These are phyloP conservation scores for Desoria tigrina DNA, from an alignment of 2,888 invertebrate species.

Conservation along the genomic window DNA sequence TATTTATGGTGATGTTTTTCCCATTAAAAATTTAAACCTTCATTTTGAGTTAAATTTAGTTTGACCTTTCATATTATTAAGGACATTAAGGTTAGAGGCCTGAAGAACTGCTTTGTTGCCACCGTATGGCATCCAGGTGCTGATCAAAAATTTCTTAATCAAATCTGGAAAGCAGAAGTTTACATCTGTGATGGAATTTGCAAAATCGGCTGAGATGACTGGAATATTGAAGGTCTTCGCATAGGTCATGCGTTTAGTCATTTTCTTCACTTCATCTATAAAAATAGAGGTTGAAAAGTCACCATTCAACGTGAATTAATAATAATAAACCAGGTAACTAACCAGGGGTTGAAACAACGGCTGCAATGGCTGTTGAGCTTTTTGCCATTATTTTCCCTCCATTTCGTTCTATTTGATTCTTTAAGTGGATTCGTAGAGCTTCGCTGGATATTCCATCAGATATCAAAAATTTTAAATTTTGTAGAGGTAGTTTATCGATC, in stretches of 20 bases:
- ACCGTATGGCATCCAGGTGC: too few species aligned
- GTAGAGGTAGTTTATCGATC: constrained; percentile 1
- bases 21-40: too few species aligned
- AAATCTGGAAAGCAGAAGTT: not conserved
- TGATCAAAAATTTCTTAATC: too few species aligned
- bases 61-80: too few species aligned
- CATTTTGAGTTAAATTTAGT: too few species aligned
- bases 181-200: not conserved
- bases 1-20: too few species aligned
- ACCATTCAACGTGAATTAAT: not conserved
- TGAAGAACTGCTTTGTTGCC: too few species aligned
- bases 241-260: not conserved
- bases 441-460: not conserved
- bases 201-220: constrained; percentile 2
- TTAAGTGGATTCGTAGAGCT: not conserved
- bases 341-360: not conserved
- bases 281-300: not conserved
- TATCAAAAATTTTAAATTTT: not conserved
- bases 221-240: not conserved
- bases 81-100: too few species aligned
- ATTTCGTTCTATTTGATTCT: not conserved
- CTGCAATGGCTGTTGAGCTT: not conserved
- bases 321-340: not conserved
- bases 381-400: constrained; percentile 3
- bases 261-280: constrained; percentile 6